These are phyloP conservation scores for Podarcis cretensis DNA, from an alignment of 2,113 vertebrate genomes.

Conservation along the genomic window DNA sequence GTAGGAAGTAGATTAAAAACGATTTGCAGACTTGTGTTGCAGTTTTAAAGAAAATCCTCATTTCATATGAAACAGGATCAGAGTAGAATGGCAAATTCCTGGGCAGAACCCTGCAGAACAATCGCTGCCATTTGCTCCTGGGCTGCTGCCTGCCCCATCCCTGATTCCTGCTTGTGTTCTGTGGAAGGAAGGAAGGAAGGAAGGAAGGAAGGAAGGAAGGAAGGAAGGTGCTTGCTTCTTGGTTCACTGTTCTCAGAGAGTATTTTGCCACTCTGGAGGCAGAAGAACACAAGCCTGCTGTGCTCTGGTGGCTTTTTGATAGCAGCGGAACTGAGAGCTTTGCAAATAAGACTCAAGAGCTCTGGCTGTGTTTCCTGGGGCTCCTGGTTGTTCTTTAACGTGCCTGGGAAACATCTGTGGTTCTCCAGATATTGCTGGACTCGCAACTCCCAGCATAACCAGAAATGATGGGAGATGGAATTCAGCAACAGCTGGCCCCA, in stretches of 20 bases:
- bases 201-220: background rate
- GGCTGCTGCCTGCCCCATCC: background rate
- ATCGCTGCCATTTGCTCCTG: background rate
- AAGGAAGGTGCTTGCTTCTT: background rate
- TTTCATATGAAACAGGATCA: background rate
- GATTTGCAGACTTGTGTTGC: background rate
- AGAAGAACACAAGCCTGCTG: background rate
- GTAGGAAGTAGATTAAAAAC: background rate
- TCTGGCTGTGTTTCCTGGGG: background rate
- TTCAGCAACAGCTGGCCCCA: too few relatives aligned
- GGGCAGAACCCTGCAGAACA: background rate
- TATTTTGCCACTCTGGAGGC: background rate
- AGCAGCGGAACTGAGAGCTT: background rate
- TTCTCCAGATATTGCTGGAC: too few relatives aligned
- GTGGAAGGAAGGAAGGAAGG: background rate
- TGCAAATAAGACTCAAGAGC: background rate
- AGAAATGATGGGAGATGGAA: too few relatives aligned
- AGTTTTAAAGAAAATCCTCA: background rate
- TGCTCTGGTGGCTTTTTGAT: background rate
- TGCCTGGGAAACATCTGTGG: too few relatives aligned
- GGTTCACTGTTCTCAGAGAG: background rate
- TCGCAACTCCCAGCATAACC: too few relatives aligned
- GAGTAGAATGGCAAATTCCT: background rate
- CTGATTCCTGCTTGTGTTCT: background rate
- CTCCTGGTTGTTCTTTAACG: too few relatives aligned